Evolutionary conservation across 2,113 vertebrate species (phyloP).

Genomic region (Alexandromys fortis): DNA sequence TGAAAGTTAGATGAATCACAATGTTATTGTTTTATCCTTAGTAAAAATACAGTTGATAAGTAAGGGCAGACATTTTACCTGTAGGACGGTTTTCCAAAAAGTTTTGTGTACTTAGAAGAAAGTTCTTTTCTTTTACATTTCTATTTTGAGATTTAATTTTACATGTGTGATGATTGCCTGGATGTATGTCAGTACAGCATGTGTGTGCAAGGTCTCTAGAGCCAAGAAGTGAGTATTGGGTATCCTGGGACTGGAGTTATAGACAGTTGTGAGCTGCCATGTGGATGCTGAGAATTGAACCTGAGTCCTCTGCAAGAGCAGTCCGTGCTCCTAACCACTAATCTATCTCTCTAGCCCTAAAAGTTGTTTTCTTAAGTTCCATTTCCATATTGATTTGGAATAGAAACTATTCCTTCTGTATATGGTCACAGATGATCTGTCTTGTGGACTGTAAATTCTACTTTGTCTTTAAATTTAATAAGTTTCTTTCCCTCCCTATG

Average conservation of each 20-base stretch:
- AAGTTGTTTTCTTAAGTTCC: constrained; percentile 33
- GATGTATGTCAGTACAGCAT: background rate
- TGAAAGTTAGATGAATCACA: constrained; percentile 39
- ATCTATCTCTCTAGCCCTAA: background rate
- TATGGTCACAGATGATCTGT: constrained; percentile 65
- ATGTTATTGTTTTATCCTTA: background rate
- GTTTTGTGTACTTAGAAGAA: constrained; percentile 37
- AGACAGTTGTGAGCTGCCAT: background rate
- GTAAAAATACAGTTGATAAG: constrained; percentile 32
- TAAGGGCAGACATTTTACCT: constrained; percentile 47
- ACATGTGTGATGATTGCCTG: background rate
- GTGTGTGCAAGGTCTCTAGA: background rate
- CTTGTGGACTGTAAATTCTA: constrained; percentile 55
- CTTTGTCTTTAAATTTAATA: constrained; percentile 59
- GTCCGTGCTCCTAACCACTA: background rate
- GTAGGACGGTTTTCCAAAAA: constrained; percentile 61
- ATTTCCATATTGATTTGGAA: constrained; percentile 56
- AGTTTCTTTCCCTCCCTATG: background rate
- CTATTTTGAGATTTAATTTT: background rate
- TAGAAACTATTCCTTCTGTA: constrained; percentile 46
- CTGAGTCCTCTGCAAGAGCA: background rate
- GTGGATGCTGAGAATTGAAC: background rate
- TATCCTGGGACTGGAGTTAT: background rate
- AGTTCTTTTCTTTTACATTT: constrained; percentile 1
- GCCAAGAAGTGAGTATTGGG: background rate